phyloP scores from a whole-genome alignment of 2,797 vertebrate species.

The Catharus ustulatus region DNA sequence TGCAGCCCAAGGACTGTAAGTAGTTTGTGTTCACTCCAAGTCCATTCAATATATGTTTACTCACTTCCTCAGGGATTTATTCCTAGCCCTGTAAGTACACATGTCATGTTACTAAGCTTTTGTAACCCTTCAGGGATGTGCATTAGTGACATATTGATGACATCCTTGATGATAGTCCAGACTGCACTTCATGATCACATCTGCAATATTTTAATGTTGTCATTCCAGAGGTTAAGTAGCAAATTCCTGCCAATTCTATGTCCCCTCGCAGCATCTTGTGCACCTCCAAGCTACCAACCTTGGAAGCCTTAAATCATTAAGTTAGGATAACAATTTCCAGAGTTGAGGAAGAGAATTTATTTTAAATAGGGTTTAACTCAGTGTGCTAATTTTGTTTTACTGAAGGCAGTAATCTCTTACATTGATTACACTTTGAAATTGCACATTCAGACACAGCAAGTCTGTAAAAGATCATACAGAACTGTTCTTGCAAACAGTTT shows the following conservation, averaged over 20 bases:
- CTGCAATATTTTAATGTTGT: not conserved
- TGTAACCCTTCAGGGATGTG: not conserved
- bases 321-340: not conserved
- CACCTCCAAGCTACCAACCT: not conserved
- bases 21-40: not conserved
- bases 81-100: not conserved
- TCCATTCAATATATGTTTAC: not conserved
- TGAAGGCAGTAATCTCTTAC: not conserved
- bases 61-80: not conserved
- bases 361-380: not conserved
- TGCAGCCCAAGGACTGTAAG: not conserved
- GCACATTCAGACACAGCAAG: not conserved
- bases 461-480: not conserved
- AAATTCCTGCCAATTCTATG: not conserved
- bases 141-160: not conserved
- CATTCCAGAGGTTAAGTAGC: not conserved
- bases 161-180: too few relatives aligned
- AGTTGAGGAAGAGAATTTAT: not conserved
- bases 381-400: not conserved
- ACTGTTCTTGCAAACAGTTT: not conserved
- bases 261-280: not conserved
- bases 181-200: not conserved
- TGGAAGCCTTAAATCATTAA: not conserved
- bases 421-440: not conserved
- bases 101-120: not conserved